These are phyloP conservation scores for Pitangus sulphuratus DNA, from an alignment of 2,797 vertebrate species.

Conservation along the genomic window DNA sequence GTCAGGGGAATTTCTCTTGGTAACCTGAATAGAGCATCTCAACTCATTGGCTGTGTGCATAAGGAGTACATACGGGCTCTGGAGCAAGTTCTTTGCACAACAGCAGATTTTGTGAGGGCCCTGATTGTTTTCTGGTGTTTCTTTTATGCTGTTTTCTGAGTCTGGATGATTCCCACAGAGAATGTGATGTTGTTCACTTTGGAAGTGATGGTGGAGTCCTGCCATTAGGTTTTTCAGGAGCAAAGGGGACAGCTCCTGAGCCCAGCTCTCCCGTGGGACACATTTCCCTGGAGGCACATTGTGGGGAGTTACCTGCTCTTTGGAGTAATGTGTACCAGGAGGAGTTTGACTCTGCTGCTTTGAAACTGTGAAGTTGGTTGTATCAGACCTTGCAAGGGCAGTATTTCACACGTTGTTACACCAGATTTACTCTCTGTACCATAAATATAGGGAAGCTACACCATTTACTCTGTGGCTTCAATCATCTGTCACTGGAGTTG, in stretches of 20 bases:
- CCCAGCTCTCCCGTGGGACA: accelerated
- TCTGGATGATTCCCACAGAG: neutral
- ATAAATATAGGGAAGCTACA: neutral
- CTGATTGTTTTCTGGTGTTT: neutral
- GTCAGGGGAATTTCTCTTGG: neutral
- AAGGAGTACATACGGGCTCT: neutral
- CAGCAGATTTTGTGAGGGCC: neutral
- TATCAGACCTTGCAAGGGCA: neutral
- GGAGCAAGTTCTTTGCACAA: neutral
- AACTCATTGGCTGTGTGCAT: accelerated
- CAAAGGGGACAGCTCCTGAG: neutral
- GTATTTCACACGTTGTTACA: neutral
- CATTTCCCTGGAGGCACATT: accelerated
- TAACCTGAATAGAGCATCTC: neutral
- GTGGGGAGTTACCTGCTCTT: neutral
- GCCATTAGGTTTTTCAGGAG: neutral
- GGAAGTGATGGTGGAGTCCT: neutral
- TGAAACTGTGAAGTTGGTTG: neutral
- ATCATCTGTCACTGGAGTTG: neutral
- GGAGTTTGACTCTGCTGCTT: neutral
- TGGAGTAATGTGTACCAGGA: accelerated
- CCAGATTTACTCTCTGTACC: neutral
- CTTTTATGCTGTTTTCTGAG: neutral
- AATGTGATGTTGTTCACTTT: neutral
- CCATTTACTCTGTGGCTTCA: neutral